Base-by-base conservation (phyloP, 2,797 vertebrate genomes). In the Sebastes matsubarae region DNA sequence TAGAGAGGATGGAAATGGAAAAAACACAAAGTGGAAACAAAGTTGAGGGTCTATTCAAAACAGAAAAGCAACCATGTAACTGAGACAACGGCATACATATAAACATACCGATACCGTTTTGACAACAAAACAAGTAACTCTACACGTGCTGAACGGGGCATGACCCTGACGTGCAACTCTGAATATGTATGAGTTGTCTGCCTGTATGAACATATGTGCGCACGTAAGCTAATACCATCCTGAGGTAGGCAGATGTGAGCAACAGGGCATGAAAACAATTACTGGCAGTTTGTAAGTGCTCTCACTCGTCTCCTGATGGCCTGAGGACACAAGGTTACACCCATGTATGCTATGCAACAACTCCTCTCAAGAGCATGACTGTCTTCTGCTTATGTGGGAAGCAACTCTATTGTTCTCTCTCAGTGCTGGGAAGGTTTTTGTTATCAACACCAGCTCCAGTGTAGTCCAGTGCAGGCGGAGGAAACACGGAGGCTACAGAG, bases 281-380 rank as follows among this genome's bases (percentile, higher is more conserved):
- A 92, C 58, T 92, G 92, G 93, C 89, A 87, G 73, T 71, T 72
- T 72, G 24, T 75, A 89, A 94, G 92, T 93, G 90, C 77, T 80
- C 85, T 89, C 80, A 88, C 89, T 93, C 87, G 69, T 80, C 87
- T 91, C 36, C 70, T 22, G 1, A 46, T 84, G 65, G 81, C 90
- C 89, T 50, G 77, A 86, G 87, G 89, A 78, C 16, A 80, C 18
- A 22, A 59, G 71, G 79, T 32, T 88, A 86, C 88, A 90, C 86
- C 86, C 82, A 66, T 75, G 36, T 13, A 57, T 73, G 88, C 87
- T 82, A 87, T 84, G 88, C 89, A 89, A 68, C 61, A 82, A 65
- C 87, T 77, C 84, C 24, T 88, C 84, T 91, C 79, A 80, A 93
- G 84, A 86, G 63, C 63, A 72, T 75, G 46, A 75, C 55, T 76